phyloP scores from a whole-genome alignment of 1,140 invertebrate genomes.

The Ruditapes philippinarum region DNA sequence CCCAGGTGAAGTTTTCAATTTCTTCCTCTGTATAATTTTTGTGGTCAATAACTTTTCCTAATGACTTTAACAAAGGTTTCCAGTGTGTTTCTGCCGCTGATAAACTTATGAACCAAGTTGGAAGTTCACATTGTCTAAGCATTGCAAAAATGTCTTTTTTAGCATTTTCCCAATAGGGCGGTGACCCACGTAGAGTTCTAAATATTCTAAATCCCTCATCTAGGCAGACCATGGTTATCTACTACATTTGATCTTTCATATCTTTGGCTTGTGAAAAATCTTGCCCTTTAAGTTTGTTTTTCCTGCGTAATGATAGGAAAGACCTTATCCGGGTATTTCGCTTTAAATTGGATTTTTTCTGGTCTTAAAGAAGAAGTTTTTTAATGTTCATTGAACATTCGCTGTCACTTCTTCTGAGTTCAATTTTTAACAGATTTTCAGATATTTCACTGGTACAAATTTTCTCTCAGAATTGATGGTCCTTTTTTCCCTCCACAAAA shows the following conservation, averaged over 20 bases:
- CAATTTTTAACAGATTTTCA: too few relatives aligned
- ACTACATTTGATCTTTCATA: not conserved
- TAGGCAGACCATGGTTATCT: constrained; percentile 25
- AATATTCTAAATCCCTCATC: constrained; percentile 67
- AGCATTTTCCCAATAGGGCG: constrained; percentile 58
- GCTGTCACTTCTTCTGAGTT: not conserved
- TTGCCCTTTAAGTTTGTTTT: not conserved
- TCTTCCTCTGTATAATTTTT: constrained; percentile 59
- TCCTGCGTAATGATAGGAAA: not conserved
- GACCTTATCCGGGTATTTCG: not conserved
- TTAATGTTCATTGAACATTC: not conserved
- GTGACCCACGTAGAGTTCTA: constrained; percentile 45
- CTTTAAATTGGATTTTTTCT: constrained; percentile 25
- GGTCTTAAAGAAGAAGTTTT: constrained; percentile 33
- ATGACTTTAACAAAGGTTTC: constrained; percentile 30
- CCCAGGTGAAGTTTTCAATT: constrained; percentile 15
- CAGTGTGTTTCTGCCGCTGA: constrained; percentile 70
- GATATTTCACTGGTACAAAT: constrained; percentile 1
- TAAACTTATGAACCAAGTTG: constrained; percentile 58
- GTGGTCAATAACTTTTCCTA: not conserved
- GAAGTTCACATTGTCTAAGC: constrained; percentile 60
- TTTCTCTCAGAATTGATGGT: not conserved
- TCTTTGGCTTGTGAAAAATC: not conserved
- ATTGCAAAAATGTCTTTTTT: constrained; percentile 70
- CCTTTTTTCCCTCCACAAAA: constrained; percentile 16